Base-by-base conservation (phyloP, 2,113 vertebrate genomes). In the Antechinus stuartii region DNA sequence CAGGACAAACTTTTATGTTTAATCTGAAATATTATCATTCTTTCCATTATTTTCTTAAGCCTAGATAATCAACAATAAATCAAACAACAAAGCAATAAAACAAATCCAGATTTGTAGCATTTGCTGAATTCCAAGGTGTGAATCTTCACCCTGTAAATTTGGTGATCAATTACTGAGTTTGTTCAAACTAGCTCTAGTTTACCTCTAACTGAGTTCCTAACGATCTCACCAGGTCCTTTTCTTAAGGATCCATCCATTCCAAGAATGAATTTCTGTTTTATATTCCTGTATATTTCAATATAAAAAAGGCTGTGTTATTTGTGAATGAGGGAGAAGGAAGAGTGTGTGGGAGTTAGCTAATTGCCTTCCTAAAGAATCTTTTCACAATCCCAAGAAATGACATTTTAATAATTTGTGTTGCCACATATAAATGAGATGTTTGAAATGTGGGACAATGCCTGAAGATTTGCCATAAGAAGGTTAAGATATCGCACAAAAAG, bases 391-490 rank as follows among this genome's bases (percentile, higher is more conserved):
- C 0, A 0, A 96, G 89, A 94, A 93, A 61, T 93, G 91, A 49
- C 90, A 92, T 96, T 95, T 97, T 97, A 94, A 56, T 89, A 68
- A 42, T 95, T 91, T 95, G 55, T 95, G 94, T 84, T 42, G 92
- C 94, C 93, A 93, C 50, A 89, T 96, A 9, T 9, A 95, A 94
- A 57, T 94, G 42, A 93, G 54, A 30, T 92, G 0, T 90, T 94
- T 97, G 93, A 92, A 90, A 91, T 93, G 91, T 19, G n/a, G 3
- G n/a, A 84, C 68, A 84, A 84, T 84, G 68, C n/a, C n/a, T 84
- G n/a, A 84, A 42, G 68, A 50, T 42, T n/a, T 84, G 35, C 68
- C 26, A 2, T 42, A 16, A 84, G 35, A n/a, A 8, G 35, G n/a
- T 42, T n/a, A 42, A 84, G 12, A 42, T 26, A 42, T 23, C 8